Evolutionary conservation across 2,113 vertebrate genomes (phyloP).

Genomic region (Paramormyrops kingsleyae): DNA sequence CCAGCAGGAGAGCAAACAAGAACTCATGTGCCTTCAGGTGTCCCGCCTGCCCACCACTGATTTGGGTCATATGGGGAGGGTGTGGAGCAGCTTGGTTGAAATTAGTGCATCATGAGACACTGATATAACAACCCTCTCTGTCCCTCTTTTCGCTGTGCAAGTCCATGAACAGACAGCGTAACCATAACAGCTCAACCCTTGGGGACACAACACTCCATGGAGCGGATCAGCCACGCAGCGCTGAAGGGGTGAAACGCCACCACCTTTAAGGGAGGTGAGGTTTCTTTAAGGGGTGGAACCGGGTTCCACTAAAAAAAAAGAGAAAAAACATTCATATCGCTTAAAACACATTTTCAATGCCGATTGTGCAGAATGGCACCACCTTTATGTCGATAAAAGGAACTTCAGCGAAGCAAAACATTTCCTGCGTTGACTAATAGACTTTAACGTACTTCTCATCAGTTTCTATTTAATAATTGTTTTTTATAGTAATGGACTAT

Average conservation of each 20-base stretch:
- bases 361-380: neutral
- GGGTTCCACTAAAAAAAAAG: neutral
- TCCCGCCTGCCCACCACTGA: neutral
- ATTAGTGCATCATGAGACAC: constrained; percentile 1
- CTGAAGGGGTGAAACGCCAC: neutral
- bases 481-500: neutral
- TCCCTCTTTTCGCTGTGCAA: neutral
- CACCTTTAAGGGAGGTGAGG: neutral
- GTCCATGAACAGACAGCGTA: neutral
- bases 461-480: neutral
- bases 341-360: neutral
- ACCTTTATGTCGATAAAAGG: neutral
- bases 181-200: neutral
- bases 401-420: neutral
- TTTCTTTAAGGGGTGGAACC: neutral
- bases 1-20: neutral
- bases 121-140: neutral
- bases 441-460: neutral
- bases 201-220: neutral
- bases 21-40: neutral
- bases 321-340: neutral
- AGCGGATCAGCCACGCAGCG: neutral
- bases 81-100: neutral
- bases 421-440: neutral
- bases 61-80: neutral